A percentile compares a stretch with the other conserved stretches of the same genome.
Evolutionary conservation across 92 coral and sea anemone species (phyloP).

Genomic region (Porites evermanni): DNA sequence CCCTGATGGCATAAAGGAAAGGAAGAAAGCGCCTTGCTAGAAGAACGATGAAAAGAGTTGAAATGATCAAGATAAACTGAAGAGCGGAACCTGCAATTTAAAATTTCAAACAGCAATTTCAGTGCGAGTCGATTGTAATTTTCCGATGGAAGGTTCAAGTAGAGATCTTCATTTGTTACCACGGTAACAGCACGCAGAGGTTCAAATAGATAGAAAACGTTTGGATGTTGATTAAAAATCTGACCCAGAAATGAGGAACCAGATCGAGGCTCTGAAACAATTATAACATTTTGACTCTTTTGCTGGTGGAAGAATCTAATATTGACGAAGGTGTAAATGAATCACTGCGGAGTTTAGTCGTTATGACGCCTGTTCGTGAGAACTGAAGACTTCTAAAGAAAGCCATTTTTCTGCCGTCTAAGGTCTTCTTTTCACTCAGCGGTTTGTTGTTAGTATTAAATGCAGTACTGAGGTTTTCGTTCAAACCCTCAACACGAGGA

Average conservation of each 20-base stretch:
- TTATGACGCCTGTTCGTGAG: background rate
- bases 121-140: conserved; percentile 51
- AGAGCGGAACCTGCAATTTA: conserved; percentile 65
- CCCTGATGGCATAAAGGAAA: conserved; percentile 52
- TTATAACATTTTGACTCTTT: conserved; percentile 37
- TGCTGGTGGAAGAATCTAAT: background rate
- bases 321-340: background rate
- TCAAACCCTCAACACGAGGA: background rate
- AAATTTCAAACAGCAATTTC: conserved; percentile 55
- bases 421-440: background rate
- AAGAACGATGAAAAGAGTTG: conserved; percentile 57
- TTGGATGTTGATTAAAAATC: conserved; percentile 74
- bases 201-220: conserved; percentile 68
- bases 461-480: background rate
- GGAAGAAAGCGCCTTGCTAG: conserved; percentile 70
- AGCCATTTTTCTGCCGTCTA: background rate
- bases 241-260: conserved; percentile 65
- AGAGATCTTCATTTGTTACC: conserved; percentile 39
- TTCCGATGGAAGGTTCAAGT: conserved; percentile 32
- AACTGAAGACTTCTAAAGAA: background rate
- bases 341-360: background rate
- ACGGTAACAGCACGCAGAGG: conserved; percentile 62
- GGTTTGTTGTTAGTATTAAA: background rate
- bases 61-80: conserved; percentile 58
- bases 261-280: conserved; percentile 38